Conservation (phyloP, 2,113 vertebrate species). For the Pygoscelis adeliae region DNA sequence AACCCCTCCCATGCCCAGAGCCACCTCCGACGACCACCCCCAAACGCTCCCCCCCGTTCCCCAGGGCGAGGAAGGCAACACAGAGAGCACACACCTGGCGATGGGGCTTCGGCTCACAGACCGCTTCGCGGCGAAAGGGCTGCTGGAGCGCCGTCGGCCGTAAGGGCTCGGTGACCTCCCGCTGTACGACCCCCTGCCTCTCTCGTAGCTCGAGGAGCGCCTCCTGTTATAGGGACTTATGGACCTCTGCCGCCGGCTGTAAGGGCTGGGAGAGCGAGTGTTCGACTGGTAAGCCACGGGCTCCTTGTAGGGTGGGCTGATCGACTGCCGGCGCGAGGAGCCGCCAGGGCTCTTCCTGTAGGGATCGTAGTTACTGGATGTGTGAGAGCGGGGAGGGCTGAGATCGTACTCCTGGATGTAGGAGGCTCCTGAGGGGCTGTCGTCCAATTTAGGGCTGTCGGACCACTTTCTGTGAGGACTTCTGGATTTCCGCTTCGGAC, state of each 20-base stretch:
- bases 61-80: neutral
- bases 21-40: neutral
- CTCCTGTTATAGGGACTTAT: conserved; percentile 85
- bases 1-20: neutral
- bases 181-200: conserved; percentile 87
- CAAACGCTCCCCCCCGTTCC: neutral
- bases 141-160: conserved; percentile 85
- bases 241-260: conserved; percentile 87
- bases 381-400: conserved; percentile 79
- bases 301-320: conserved; percentile 91
- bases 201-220: conserved; percentile 93
- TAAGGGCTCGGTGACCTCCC: conserved; percentile 84
- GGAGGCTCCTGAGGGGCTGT: conserved; percentile 84
- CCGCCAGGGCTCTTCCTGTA: conserved; percentile 79
- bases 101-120: conserved; percentile 94
- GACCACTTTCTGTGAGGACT: conserved; percentile 87
- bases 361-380: conserved; percentile 79
- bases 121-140: conserved; percentile 88
- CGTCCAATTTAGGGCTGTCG: conserved; percentile 82
- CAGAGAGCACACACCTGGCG: conserved; percentile 81
- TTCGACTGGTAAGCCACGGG: conserved; percentile 80
- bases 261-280: conserved; percentile 79
- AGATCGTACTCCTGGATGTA: conserved; percentile 86
- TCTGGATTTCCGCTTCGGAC: conserved; percentile 79
- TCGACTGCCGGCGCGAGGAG: conserved; percentile 74